phyloP scores from a whole-genome alignment of 2,797 vertebrate genomes.

The Coendou prehensilis region DNA sequence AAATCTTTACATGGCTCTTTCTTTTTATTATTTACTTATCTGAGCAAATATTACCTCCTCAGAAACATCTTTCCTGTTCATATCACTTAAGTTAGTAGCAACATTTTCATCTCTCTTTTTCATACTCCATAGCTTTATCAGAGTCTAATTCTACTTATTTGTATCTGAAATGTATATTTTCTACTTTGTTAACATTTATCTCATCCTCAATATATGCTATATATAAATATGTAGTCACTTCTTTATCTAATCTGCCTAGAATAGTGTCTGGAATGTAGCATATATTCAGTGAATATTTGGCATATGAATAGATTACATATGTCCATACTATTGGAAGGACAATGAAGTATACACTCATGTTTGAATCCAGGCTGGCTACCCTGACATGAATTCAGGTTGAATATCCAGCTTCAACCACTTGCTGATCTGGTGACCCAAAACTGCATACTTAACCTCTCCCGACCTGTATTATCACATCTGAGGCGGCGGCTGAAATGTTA shows the following conservation, averaged over 20 bases:
- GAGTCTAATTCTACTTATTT: neutral
- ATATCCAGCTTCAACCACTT: neutral
- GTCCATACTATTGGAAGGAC: neutral
- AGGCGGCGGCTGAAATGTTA: neutral
- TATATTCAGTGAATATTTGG: neutral
- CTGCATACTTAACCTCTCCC: neutral
- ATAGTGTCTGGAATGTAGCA: neutral
- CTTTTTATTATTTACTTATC: neutral
- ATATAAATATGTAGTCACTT: neutral
- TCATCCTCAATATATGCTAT: neutral
- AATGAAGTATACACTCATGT: neutral
- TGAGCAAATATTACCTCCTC: neutral
- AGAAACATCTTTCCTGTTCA: neutral
- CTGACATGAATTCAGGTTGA: neutral
- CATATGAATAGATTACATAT: neutral
- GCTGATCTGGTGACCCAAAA: neutral
- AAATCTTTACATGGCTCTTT: neutral
- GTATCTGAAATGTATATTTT: neutral
- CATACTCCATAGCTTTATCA: neutral
- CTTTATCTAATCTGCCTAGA: neutral
- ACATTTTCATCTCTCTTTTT: neutral
- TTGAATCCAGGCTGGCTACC: neutral
- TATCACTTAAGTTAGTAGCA: neutral
- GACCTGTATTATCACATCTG: slow-evolving; percentile 7
- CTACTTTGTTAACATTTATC: neutral